Base-by-base conservation (phyloP, 1,140 invertebrate species). In the Plectus sambesii region DNA sequence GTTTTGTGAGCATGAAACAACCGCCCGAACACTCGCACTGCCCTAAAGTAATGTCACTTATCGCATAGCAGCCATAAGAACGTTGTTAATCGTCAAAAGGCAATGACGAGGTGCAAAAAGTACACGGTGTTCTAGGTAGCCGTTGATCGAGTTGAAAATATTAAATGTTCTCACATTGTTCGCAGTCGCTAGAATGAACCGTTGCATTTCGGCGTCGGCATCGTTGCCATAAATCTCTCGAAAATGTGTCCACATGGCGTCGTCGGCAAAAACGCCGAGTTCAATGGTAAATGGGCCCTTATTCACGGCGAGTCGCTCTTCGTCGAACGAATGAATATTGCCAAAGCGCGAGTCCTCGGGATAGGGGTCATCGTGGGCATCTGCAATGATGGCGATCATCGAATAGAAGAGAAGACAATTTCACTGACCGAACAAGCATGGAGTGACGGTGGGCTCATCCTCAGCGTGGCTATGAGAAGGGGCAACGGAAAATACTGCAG, bases 191-290 rank as follows among this genome's bases (percentile, higher is more conserved):
- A 58, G 42, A n/a, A 58, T 52, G 26, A 58, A 58, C 33, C 41
- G 41, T 35, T 58, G 53, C 42, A 58, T 30, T 15, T 58, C 49
- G 4, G 30, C 48, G 6, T 58, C 56, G 3, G 56, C 56, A 30
- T 47, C 36, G 9, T 44, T 47, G 2, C 49, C 49, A 38, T 58
- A 57, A 36, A 57, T 51, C 26, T 57, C 47, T 15, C 48, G 23
- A 42, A 58, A 58, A 37, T 58, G 53, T 3, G 39, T 45, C 56
- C 56, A 58, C 54, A 58, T 47, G 6, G 47, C 49, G 23, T 58
- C 56, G 36, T 58, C 56, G 2, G 49, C 56, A 42, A 58, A 58
- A 2, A 58, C 53, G 5, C 53, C 56, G 40, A 58, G 45, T 33
- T 58, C 56, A 8, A 58, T 53, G 5, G 49, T 57, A 22, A 58